These are phyloP conservation scores for Cheilosia impressa DNA, from an alignment of 2,888 invertebrate species.

Conservation along the genomic window DNA sequence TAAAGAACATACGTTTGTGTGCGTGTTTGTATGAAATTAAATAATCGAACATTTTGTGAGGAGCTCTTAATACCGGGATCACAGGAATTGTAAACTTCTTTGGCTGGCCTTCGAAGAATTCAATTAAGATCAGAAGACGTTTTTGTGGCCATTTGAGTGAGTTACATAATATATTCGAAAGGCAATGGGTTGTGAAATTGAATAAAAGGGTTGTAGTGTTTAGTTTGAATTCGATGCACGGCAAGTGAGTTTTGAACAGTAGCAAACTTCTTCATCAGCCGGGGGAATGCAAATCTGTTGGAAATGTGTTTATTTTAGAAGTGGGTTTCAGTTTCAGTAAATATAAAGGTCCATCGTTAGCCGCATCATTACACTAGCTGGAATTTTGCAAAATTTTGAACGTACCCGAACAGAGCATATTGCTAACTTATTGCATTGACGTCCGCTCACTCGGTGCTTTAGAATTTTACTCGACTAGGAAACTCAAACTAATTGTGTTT, in stretches of 20 bases:
- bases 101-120: constrained; percentile 36
- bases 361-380: too few relatives aligned
- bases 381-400: too few relatives aligned
- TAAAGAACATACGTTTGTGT: constrained; percentile 32
- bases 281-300: neutral
- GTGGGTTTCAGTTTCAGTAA: too few relatives aligned
- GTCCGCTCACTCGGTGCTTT: too few relatives aligned
- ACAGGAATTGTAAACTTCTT: constrained; percentile 40
- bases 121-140: constrained; percentile 57
- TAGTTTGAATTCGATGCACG: constrained; percentile 3
- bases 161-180: constrained; percentile 6
- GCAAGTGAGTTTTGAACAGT: neutral
- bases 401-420: too few relatives aligned
- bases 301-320: neutral
- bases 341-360: too few relatives aligned
- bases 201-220: constrained; percentile 18
- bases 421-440: too few relatives aligned
- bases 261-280: neutral
- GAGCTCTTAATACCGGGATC: constrained; percentile 29
- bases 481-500: too few relatives aligned
- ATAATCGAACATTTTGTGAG: constrained; percentile 55
- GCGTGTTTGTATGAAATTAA: constrained; percentile 44
- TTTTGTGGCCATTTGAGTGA: constrained; percentile 24
- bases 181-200: constrained; percentile 58
- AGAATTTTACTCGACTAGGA: too few relatives aligned